A percentile compares a stretch with the other conserved stretches of the same genome.
These are phyloP conservation scores for Lingula anatina DNA, from an alignment of 2,888 invertebrate genomes.

Conservation along the genomic window DNA sequence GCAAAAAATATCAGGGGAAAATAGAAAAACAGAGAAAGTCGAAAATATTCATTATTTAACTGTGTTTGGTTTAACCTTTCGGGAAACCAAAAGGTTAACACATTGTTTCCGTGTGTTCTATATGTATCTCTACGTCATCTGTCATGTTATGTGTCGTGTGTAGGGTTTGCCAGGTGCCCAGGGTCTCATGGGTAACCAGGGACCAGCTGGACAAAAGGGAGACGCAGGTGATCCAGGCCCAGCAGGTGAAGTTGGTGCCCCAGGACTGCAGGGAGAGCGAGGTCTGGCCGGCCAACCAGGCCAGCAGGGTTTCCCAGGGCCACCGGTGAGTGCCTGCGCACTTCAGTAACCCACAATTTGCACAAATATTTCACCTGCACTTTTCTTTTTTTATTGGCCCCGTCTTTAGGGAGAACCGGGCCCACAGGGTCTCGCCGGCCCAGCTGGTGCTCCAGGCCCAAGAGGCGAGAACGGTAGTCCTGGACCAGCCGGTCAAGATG, in stretches of 20 bases:
- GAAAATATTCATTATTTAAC: too few species aligned
- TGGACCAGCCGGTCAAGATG: slow-evolving; percentile 2
- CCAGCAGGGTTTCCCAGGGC: neutral
- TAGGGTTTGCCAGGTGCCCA: neutral
- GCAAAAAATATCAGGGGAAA: too few species aligned
- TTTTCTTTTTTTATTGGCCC: too few species aligned
- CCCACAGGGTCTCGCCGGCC: slow-evolving; percentile 9
- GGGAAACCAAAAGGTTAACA: too few species aligned
- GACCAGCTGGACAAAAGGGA: neutral
- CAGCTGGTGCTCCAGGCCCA: slow-evolving; percentile 8
- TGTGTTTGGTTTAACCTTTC: too few species aligned
- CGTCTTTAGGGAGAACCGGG: slow-evolving; percentile 8
- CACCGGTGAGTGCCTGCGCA: too few species aligned
- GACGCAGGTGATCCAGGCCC: neutral
- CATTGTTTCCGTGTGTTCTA: too few species aligned
- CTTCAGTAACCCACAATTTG: too few species aligned
- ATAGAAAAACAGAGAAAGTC: too few species aligned
- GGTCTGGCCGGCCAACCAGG: slow-evolving; percentile 4
- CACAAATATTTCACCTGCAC: too few species aligned
- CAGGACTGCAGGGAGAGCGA: neutral
- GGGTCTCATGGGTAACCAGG: neutral
- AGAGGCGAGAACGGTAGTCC: slow-evolving; percentile 6
- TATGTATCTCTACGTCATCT: too few species aligned
- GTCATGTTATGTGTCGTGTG: too few species aligned
- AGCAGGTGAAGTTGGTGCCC: neutral